Conservation (phyloP, 2,888 invertebrate genomes). For the Pollenia griseotomentosa region DNA sequence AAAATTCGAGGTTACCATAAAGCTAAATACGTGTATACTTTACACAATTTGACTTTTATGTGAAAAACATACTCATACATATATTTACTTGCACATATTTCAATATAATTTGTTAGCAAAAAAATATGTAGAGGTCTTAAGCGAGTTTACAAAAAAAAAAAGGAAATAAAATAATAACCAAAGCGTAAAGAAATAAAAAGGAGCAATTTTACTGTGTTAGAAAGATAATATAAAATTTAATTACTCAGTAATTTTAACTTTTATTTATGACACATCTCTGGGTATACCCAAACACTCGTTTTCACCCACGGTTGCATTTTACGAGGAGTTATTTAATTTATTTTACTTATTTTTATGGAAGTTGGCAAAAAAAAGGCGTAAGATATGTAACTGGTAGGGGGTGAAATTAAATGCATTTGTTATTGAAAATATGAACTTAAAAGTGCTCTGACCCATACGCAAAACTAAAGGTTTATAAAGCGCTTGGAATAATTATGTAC, state of each 20-base stretch:
- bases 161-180: neutral
- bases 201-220: neutral
- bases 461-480: too few relatives aligned
- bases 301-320: neutral
- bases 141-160: neutral
- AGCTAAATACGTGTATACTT: neutral
- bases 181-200: neutral
- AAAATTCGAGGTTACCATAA: neutral
- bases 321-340: neutral
- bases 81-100: neutral
- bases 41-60: neutral
- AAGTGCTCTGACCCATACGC: too few relatives aligned
- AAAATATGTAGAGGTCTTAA: constrained; percentile 20
- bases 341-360: neutral
- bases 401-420: too few relatives aligned
- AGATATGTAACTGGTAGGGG: too few relatives aligned
- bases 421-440: too few relatives aligned
- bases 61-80: too few relatives aligned
- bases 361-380: too few relatives aligned
- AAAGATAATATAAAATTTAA: constrained; percentile 21
- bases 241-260: constrained; percentile 8
- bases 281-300: neutral
- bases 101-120: neutral
- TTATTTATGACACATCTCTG: constrained; percentile 13
- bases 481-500: too few relatives aligned